Conservation (phyloP, 2,113 vertebrate genomes). For the Microtus richardsoni region DNA sequence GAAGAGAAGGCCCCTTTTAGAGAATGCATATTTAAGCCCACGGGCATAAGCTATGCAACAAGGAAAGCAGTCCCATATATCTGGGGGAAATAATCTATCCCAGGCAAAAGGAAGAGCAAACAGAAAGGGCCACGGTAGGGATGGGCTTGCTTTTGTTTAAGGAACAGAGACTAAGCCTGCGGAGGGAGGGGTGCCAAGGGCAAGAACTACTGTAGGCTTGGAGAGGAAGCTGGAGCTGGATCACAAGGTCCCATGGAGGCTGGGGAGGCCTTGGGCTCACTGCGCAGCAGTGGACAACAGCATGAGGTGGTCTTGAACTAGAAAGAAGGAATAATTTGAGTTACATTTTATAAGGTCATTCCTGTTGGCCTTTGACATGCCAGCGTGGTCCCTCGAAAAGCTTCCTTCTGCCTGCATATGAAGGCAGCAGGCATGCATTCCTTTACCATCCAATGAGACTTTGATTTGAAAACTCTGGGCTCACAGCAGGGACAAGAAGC, state of each 20-base stretch:
- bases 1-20: not conserved
- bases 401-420: not conserved
- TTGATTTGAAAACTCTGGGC: constrained; percentile 36
- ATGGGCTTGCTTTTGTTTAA: not conserved
- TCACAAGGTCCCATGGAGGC: fast-evolving
- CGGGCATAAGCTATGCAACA: fast-evolving
- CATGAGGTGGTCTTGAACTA: not conserved
- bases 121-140: not conserved
- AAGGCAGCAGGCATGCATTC: not conserved
- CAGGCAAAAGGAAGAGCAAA: not conserved
- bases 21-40: not conserved
- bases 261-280: fast-evolving
- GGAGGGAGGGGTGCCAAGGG: not conserved
- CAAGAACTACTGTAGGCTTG: not conserved
- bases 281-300: not conserved
- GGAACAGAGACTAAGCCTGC: not conserved
- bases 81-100: not conserved
- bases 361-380: constrained; percentile 40
- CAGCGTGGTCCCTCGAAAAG: not conserved
- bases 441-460: constrained; percentile 32
- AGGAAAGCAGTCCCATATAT: not conserved
- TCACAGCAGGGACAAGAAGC: not conserved
- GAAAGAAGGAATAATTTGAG: not conserved
- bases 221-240: not conserved
- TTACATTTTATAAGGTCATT: constrained; percentile 65